Conservation (phyloP, 2,888 invertebrate species). For the Therioaphis trifolii region DNA sequence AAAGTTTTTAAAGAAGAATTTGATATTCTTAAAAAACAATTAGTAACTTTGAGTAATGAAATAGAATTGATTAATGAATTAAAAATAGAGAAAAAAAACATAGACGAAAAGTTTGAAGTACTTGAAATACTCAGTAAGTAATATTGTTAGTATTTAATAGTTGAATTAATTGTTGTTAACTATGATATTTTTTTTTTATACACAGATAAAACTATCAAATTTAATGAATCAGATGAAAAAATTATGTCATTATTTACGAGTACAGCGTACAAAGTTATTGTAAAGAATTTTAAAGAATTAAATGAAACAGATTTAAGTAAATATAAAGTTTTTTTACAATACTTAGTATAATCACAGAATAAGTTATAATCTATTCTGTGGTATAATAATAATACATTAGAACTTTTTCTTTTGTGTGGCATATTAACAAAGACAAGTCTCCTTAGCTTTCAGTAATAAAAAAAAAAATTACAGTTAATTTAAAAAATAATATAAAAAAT, state of each 20-base stretch:
- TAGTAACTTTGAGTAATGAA: constrained; percentile 21
- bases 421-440: too few relatives aligned
- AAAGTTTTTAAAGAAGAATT: constrained; percentile 46
- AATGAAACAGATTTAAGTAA: constrained; percentile 41
- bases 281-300: constrained; percentile 52
- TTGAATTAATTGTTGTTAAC: background rate
- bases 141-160: background rate
- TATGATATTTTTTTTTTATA: background rate
- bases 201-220: constrained; percentile 28
- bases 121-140: constrained; percentile 41
- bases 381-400: too few relatives aligned
- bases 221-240: constrained; percentile 44
- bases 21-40: constrained; percentile 22
- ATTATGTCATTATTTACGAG: constrained; percentile 26
- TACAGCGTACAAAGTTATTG: constrained; percentile 29
- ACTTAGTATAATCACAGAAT: too few relatives aligned
- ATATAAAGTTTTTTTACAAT: background rate
- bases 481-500: background rate
- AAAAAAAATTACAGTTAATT: too few relatives aligned
- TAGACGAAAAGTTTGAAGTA: constrained; percentile 24
- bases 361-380: too few relatives aligned
- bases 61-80: constrained; percentile 28
- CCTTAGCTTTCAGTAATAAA: too few relatives aligned
- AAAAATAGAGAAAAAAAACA: constrained; percentile 34
- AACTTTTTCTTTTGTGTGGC: too few relatives aligned